Evolutionary conservation across 2,797 vertebrate species (phyloP).

Genomic region (Naso thynnoides): DNA sequence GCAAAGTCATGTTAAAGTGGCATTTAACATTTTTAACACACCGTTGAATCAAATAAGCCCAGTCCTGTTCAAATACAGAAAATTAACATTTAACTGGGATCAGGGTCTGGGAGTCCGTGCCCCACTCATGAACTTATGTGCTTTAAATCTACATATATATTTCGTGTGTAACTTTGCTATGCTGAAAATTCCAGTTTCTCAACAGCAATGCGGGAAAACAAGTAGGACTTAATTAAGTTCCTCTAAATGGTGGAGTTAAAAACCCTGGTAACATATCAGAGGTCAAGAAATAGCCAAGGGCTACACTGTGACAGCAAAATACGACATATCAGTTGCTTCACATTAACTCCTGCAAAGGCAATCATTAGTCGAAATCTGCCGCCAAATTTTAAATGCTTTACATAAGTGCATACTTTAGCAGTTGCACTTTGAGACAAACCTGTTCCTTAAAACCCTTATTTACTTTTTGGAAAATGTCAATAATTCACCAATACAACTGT

Average conservation of each 20-base stretch:
- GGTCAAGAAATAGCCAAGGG: constrained; percentile 6
- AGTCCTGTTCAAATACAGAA: not conserved
- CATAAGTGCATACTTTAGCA: not conserved
- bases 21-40: not conserved
- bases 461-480: not conserved
- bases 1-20: not conserved
- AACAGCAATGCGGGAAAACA: constrained; percentile 11
- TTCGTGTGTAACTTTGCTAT: not conserved
- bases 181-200: not conserved
- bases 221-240: constrained; percentile 5
- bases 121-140: not conserved
- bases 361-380: not conserved
- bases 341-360: not conserved
- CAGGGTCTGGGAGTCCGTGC: not conserved
- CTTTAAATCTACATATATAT: not conserved
- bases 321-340: not conserved
- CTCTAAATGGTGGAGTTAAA: not conserved
- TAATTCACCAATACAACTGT: not conserved
- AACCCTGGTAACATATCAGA: constrained; percentile 1
- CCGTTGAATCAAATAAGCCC: not conserved
- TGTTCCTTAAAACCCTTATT: not conserved
- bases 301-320: not conserved
- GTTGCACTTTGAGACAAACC: not conserved
- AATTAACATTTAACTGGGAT: not conserved
- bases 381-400: not conserved